Conservation (phyloP, 2,888 invertebrate genomes). For the Alsophila aescularia region DNA sequence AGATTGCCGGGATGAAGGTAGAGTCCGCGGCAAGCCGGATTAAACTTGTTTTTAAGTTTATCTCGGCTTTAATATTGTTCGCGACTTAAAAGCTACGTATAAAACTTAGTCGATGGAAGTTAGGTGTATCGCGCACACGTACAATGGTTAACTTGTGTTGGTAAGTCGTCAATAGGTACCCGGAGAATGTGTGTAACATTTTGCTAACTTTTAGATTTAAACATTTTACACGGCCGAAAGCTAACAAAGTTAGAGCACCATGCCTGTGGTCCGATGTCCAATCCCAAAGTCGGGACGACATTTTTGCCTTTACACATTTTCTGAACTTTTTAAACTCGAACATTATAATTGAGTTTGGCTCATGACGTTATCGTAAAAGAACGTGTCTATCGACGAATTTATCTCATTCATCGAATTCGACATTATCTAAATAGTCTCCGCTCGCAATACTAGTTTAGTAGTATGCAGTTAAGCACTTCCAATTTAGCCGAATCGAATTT, state of each 20-base stretch:
- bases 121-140: slow-evolving; percentile 48
- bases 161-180: slow-evolving; percentile 45
- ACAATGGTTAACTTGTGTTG: slow-evolving; percentile 53
- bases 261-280: slow-evolving; percentile 9
- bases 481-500: slow-evolving; percentile 26
- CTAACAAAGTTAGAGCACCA: slow-evolving; percentile 27
- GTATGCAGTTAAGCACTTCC: slow-evolving; percentile 17
- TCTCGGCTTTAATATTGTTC: slow-evolving; percentile 81
- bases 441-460: slow-evolving; percentile 2
- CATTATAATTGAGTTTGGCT: slow-evolving; percentile 23
- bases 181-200: slow-evolving; percentile 31
- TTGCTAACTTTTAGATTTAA: slow-evolving; percentile 27
- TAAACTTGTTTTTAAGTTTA: slow-evolving; percentile 83
- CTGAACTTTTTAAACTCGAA: slow-evolving; percentile 23
- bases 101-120: slow-evolving; percentile 62
- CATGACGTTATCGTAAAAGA: slow-evolving; percentile 14
- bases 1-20: slow-evolving; percentile 64
- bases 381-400: neutral
- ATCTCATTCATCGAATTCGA: neutral
- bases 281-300: slow-evolving; percentile 20
- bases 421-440: neutral
- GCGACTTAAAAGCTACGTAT: slow-evolving; percentile 73
- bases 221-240: slow-evolving; percentile 31
- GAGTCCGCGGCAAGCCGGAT: slow-evolving; percentile 73
- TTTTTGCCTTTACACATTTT: slow-evolving; percentile 21